Evolutionary conservation across 1,140 invertebrate genomes (phyloP), one percentile per base, ranked within the genome.

Genomic region (Ceratoteleas bidentatus): DNA sequence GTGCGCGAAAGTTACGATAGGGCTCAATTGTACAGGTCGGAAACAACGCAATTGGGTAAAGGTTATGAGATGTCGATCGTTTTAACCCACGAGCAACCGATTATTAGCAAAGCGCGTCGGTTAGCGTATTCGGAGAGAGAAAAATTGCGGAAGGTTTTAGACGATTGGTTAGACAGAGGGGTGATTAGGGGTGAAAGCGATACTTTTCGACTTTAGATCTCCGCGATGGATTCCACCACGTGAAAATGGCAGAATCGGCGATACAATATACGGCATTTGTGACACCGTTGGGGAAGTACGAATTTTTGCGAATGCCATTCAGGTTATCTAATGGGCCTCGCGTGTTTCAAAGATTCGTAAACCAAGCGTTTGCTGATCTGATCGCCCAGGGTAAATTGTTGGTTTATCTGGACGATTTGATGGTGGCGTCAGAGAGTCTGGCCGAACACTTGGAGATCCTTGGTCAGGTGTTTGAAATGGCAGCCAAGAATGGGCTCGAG

Each of bases 301-400:
- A 24, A 4, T 24, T 24, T 24, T 24, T 24, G 24, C 24, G 24
- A 24, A 24, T 24, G 24, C 24, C 24, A 1, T 24, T 24, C 24
- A 4, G 24, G 24, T 24, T 24, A 4, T 24, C 36, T 3, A 57
- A 57, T 57, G 54, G 33, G 11, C 54, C 54, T 0, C 33, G 54
- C 11, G 54, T 57, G 7, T 57, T 57, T 15, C 54, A 57, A 14
- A 33, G 54, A 13, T 57, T 57, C 38, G 13, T 57, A 7, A 57
- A 57, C 13, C n/a, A 9, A 9, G 54, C 38, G 9, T 57, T 57
- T 34, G 33, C 34, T 1, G 54, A 57, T 15, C 8, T 57, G 13
- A 57, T 40, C n/a, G 3, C 7, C 10, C n/a, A 57, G 15, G 54
- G 36, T 15, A 38, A 40, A 15, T 40, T 57, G 36, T 14, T 57